phyloP scores from a whole-genome alignment of 2,797 vertebrate species.

The Argyrosomus regius region DNA sequence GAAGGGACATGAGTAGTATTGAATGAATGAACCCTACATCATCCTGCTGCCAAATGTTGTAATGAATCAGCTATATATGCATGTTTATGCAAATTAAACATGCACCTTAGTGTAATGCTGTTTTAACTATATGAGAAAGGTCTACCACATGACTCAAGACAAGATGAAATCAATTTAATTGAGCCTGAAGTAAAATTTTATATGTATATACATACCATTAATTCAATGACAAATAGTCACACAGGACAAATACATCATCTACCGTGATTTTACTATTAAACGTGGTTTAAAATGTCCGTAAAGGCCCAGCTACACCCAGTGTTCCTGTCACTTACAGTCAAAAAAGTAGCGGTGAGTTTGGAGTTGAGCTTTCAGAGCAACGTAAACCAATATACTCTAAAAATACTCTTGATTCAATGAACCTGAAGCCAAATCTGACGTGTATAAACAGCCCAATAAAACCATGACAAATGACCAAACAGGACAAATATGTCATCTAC shows the following conservation, averaged over 20 bases:
- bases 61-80: no score
- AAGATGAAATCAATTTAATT: background rate
- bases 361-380: no score
- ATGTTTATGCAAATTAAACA: background rate
- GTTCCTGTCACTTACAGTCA: no score
- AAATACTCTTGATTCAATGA: background rate
- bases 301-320: no score
- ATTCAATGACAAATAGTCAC: background rate
- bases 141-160: background rate
- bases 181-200: background rate
- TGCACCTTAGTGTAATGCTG: background rate
- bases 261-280: no score
- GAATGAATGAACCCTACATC: background rate
- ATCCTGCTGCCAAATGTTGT: background rate
- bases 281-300: no score
- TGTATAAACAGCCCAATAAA: background rate
- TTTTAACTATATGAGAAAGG: no score
- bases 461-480: background rate
- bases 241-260: background rate
- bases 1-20: no score
- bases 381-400: no score
- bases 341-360: no score
- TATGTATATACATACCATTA: background rate
- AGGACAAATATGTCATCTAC: background rate
- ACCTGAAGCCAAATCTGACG: background rate